Evolutionary conservation across 2,797 vertebrate species (phyloP).

Genomic region (Gephyroberyx darwinii): DNA sequence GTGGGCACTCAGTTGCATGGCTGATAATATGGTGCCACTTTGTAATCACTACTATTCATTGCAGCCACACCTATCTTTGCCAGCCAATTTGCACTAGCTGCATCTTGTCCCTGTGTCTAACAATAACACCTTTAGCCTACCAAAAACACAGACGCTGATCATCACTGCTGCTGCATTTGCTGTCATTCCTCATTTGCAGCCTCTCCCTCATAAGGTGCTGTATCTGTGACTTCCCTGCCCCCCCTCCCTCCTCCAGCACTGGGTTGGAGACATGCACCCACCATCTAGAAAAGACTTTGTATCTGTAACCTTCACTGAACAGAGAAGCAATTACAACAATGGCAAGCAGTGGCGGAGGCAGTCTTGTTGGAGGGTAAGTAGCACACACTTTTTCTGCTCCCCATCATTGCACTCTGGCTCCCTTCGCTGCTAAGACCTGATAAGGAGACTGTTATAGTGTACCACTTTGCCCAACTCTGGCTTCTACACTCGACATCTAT

Average conservation of each 20-base stretch:
- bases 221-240: slow-evolving; percentile 37
- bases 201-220: not conserved
- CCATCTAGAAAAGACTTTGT: slow-evolving; percentile 86
- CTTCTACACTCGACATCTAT: not conserved
- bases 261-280: slow-evolving; percentile 80
- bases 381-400: not conserved
- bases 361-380: slow-evolving; percentile 90
- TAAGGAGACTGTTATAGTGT: not conserved
- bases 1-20: not conserved
- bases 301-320: slow-evolving; percentile 83
- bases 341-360: slow-evolving; percentile 88
- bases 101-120: not conserved
- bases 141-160: not conserved
- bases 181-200: not conserved
- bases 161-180: too few species aligned
- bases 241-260: slow-evolving; percentile 21
- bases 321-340: slow-evolving; percentile 81
- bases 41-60: not conserved
- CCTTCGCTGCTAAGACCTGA: not conserved
- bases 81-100: not conserved
- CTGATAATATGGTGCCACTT: not conserved
- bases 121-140: too few species aligned
- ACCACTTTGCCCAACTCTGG: not conserved
- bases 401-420: slow-evolving; percentile 1
- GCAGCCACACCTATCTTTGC: not conserved